Base-by-base conservation (phyloP, 2,888 invertebrate species). In the Dysmachus trigonus region DNA sequence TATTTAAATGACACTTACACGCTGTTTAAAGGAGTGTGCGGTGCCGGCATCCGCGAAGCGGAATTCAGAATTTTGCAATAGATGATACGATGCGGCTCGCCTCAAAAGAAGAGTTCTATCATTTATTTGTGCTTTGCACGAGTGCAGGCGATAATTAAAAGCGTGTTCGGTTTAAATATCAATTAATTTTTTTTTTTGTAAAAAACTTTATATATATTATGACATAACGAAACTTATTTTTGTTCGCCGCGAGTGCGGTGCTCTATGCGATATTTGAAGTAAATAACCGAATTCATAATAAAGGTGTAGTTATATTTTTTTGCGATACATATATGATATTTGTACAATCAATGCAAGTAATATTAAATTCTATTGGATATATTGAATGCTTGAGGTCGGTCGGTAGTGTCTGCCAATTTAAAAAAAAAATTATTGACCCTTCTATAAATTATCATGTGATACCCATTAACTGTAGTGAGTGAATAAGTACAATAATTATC, bases 231-330 rank as follows among this genome's bases (percentile, higher is more conserved):
- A 62, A 53, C 53, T 81, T 81, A 27, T 8, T 27, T 81, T 33
- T 81, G 53, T 53, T 33, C 47, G 51, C 53, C 35, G 35, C 33
- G 5, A 35, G 10, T 8, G 41, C 41, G 41, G 15, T 10, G 41
- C 41, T 41, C 33, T 41, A 10, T 10, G 41, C 41, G 41, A 8
- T 41, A 4, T 41, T 77, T 47, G 27, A 77, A 47, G 77, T 77
- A 77, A 77, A 41, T 77, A 77, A 77, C 35, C 77, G 47, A 30
- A 77, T 47, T n/a, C 77, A 77, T 62, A 8, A 47, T 77, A 77
- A 77, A 47, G 15, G 77, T 62, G n/a, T n/a, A 77, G 47, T 77
- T 77, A 77, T 77, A 77, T 77, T 77, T 77, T 77, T 77, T 77
- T 47, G n/a, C n/a, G 77, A 77, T 15, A n/a, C 47, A 47, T 77